Evolutionary conservation across 2,888 invertebrate genomes (phyloP).

Genomic region (Idaea biselata): DNA sequence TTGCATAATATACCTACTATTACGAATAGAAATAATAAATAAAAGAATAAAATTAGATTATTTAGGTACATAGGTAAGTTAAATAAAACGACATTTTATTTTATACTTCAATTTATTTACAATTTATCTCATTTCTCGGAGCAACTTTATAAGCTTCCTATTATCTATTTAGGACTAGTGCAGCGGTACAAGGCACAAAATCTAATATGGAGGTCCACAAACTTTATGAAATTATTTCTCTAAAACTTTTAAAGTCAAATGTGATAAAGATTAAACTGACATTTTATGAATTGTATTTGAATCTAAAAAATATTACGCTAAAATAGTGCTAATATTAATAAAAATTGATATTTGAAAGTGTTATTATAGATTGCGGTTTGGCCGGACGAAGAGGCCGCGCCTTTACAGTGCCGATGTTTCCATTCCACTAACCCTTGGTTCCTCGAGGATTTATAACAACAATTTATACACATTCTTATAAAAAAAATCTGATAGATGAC

Average conservation of each 20-base stretch:
- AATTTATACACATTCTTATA: too few relatives aligned
- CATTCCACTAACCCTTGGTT: too few relatives aligned
- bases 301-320: background rate
- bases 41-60: background rate
- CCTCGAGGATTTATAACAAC: too few relatives aligned
- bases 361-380: background rate
- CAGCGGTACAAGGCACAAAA: conserved; percentile 55
- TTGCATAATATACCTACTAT: too few relatives aligned
- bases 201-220: conserved; percentile 33
- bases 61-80: background rate
- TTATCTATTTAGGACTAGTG: conserved; percentile 46
- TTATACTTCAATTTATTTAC: conserved; percentile 66
- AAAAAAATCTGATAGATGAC: too few relatives aligned
- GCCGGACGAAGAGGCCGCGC: too few relatives aligned
- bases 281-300: background rate
- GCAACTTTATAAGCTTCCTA: conserved; percentile 55
- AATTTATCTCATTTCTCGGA: conserved; percentile 62
- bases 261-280: background rate
- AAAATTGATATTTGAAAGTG: background rate
- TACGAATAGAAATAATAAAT: too few relatives aligned
- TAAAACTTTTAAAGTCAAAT: background rate
- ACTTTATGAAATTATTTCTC: background rate
- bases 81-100: conserved; percentile 33
- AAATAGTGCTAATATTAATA: background rate
- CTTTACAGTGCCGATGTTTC: too few relatives aligned